Conservation (phyloP, 2,113 vertebrate genomes). For the Bubo scandiacus region DNA sequence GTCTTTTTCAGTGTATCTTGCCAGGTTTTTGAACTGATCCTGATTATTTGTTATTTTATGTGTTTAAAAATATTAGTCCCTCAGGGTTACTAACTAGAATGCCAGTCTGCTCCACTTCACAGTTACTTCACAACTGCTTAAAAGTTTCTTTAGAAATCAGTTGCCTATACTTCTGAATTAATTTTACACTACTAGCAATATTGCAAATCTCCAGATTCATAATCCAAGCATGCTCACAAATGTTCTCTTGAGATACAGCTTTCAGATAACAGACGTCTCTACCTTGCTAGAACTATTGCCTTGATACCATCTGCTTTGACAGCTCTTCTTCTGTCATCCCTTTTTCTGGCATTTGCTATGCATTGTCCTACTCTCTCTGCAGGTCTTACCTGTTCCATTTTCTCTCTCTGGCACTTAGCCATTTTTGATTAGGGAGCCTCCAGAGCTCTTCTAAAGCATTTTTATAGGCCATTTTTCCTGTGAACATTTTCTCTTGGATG, state of each 20-base stretch:
- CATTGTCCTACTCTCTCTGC: neutral
- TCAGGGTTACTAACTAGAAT: neutral
- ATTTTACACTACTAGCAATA: neutral
- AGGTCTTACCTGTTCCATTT: neutral
- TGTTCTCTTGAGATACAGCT: neutral
- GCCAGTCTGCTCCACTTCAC: neutral
- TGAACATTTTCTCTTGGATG: neutral
- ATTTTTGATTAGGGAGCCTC: neutral
- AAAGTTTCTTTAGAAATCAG: neutral
- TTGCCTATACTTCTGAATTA: neutral
- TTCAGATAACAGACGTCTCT: neutral
- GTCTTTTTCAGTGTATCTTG: neutral
- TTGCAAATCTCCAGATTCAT: neutral
- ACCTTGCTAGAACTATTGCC: neutral
- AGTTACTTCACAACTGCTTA: neutral
- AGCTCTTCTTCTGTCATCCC: neutral
- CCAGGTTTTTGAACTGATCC: neutral
- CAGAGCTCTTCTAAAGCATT: neutral
- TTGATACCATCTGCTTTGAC: neutral
- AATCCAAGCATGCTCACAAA: neutral
- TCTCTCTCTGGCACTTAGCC: neutral
- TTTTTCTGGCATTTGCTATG: neutral
- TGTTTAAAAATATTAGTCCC: neutral
- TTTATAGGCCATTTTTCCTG: neutral
- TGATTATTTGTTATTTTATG: neutral